Percentiles rank a stretch among this genome's conserved stretches.
These are phyloP conservation scores for Tribolium madens DNA, from an alignment of 1,140 invertebrate species.

Conservation along the genomic window DNA sequence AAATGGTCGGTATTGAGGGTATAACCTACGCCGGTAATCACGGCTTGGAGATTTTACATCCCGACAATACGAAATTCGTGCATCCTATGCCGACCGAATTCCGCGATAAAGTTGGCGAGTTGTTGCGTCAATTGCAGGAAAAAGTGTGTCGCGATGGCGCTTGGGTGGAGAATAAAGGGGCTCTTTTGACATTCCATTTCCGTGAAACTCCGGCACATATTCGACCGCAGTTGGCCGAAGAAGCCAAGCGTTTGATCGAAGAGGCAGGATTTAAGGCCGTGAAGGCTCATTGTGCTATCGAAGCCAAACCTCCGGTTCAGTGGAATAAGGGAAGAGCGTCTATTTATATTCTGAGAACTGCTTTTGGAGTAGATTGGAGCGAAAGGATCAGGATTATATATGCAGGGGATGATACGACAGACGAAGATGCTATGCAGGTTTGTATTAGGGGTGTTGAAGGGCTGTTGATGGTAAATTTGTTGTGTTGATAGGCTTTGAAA, in stretches of 20 bases:
- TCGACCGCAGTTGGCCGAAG: slow-evolving; percentile 63
- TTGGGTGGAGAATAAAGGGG: slow-evolving; percentile 93
- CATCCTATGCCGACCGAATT: slow-evolving; percentile 90
- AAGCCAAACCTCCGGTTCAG: slow-evolving; percentile 88
- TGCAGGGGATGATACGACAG: slow-evolving; percentile 89
- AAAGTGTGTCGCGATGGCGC: slow-evolving; percentile 85
- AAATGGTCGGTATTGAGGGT: slow-evolving; percentile 90
- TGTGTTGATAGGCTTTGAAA: slow-evolving; percentile 77
- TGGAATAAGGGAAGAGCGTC: slow-evolving; percentile 93
- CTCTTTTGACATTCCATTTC: slow-evolving; percentile 89
- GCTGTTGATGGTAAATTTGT: slow-evolving; percentile 18
- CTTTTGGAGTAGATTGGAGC: slow-evolving; percentile 92
- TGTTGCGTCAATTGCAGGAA: slow-evolving; percentile 85
- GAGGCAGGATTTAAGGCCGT: slow-evolving; percentile 82
- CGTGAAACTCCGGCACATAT: slow-evolving; percentile 81
- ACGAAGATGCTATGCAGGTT: slow-evolving; percentile 93
- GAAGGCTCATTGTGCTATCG: slow-evolving; percentile 84
- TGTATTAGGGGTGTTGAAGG: slow-evolving; percentile 52
- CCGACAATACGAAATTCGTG: slow-evolving; percentile 90
- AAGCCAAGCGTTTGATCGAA: slow-evolving; percentile 79
- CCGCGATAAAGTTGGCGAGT: slow-evolving; percentile 81
- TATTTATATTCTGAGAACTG: slow-evolving; percentile 89
- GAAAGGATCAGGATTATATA: slow-evolving; percentile 92
- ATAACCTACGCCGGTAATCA: slow-evolving; percentile 94
- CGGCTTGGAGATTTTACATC: slow-evolving; percentile 89